These are phyloP conservation scores for Echinometra lucunter DNA, from an alignment of 53 echinoderm and acorn worm genomes.

Conservation along the genomic window DNA sequence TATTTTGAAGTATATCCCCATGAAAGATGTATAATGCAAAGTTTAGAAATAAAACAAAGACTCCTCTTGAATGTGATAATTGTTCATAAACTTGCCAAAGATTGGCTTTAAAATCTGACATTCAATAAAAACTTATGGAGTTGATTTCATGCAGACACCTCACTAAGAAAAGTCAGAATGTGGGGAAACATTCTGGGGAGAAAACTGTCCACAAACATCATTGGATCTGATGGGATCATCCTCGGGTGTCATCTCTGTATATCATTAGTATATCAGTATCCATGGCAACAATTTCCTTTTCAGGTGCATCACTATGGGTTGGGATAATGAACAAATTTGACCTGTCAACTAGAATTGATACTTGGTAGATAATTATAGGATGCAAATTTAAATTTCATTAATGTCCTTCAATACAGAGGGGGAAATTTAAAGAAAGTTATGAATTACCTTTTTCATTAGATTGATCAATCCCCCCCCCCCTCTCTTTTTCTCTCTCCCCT, in stretches of 20 bases:
- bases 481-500: too few species aligned
- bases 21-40: too few species aligned
- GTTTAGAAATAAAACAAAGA: too few species aligned
- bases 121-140: not conserved
- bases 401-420: not conserved
- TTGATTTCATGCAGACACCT: not conserved
- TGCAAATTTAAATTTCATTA: not conserved
- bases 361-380: too few species aligned
- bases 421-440: not conserved
- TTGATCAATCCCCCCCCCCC: too few species aligned
- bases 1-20: too few species aligned
- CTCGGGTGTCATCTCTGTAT: not conserved
- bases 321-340: not conserved
- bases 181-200: not conserved
- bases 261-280: constrained; percentile 36
- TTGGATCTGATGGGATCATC: not conserved
- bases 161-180: not conserved
- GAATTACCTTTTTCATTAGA: too few species aligned
- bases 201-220: not conserved
- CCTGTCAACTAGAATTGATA: constrained; percentile 18
- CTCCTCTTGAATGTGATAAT: not conserved
- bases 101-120: not conserved
- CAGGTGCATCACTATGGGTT: constrained; percentile 15
- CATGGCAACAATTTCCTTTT: constrained; percentile 35
- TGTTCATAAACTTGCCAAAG: not conserved